Base-by-base conservation (phyloP, 2,797 vertebrate species). In the Paramormyrops hopkinsi region DNA sequence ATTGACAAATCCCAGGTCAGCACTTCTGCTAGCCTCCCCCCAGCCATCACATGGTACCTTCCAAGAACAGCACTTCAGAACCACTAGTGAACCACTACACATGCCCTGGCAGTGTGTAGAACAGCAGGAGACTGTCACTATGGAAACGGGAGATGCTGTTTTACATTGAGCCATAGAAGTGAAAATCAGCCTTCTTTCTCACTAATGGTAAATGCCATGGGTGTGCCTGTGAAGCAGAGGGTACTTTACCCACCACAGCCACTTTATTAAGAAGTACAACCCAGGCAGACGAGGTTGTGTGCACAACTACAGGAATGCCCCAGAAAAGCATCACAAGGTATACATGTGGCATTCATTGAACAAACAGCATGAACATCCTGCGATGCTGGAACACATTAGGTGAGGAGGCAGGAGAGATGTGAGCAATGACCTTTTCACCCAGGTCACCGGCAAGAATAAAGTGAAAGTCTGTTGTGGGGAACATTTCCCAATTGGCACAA, bases 401-500 rank as follows among this genome's bases (percentile, higher is more conserved):
- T 19, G 69, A 76, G 33, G 14, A 76, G 33, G 33, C 69, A 76
- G 69, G 33, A 76, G 33, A 76, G 69, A 41, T 6, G 33, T 41
- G 69, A 76, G 33, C 33, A 0, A 82, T 82, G 76, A 82, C 76
- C 41, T 46, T 22, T 82, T 46, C 41, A 46, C 76, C 76, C n/a
- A 22, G 76, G 7, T 82, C 19, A 0, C 41, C 3, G 2, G 76
- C 41, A 82, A 82, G 41, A 46, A 82, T 82, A 82, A 82, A 46
- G 6, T 82, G 76, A 82, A 46, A n/a, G 76, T 25, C 29, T 73
- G 65, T 37, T 73, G 65, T 17, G 1, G 65, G 29, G 29, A 73
- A 73, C 65, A 73, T 73, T 41, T 79, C 73, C 73, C 37, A 79
- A n/a, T 44, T 79, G 65, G 65, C 65, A 73, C 65, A 73, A 73